Base-by-base conservation (phyloP, 2,888 invertebrate species). In the Lapara coniferarum region DNA sequence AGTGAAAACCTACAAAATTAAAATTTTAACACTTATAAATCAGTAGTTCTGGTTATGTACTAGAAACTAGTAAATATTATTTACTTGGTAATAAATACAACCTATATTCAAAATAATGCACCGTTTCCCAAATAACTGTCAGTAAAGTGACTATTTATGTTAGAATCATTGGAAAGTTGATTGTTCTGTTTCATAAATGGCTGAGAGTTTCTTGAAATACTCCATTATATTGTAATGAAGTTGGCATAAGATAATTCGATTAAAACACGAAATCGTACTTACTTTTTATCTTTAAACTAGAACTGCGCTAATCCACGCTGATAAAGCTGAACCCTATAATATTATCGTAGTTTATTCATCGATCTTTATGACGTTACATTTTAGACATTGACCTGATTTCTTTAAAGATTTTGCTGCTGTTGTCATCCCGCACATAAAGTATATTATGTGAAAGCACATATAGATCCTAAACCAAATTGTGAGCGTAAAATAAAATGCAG, bases 381-480 rank as follows among this genome's bases (percentile, higher is more conserved):
- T 53, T 10, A 10, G n/a, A 16, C 46, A 59, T 16, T 16, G 53
- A 16, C 16, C 16, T 59, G 5, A 46, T 46, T 59, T 12, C 4
- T 0, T 12, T 19, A 16, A 59, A 44, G 8, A 46, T 59, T 16
- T 44, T 13, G 56, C 25, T 25, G 8, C 25, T 30, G 0, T 37
- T 37, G 8, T 37, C 37, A 37, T 37, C 13, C 46, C 16, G 44
- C 10, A 10, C 12, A 16, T 59, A 8, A 59, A 44, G n/a, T 59
- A 59, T 44, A n/a, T 46, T 49, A 10, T 13, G 2, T 63, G 7
- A 19, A 49, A 37, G 46, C 44, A 19, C 12, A 59, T n/a, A 6
- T 37, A 37, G 37, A 63, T 12, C 13, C 16, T 63, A 49, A 63
- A 63, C 46, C 46, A 63, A 63, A 63, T 49, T 19, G 49, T 63